Evolutionary conservation across 2,113 vertebrate species (phyloP).

Genomic region (Marmota monax): DNA sequence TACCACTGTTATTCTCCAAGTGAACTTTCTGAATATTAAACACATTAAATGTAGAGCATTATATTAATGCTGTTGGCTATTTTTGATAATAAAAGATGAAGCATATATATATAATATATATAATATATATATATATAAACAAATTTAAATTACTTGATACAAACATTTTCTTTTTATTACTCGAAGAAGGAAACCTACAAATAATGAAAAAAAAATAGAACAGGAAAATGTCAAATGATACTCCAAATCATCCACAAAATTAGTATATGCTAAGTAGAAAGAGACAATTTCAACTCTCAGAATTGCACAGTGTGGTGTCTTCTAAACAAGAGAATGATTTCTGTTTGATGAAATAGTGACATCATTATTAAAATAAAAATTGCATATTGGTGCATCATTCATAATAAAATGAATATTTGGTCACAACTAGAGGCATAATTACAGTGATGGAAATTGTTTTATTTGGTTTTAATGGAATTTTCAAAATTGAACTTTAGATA

Average conservation of each 20-base stretch:
- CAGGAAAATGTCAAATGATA: neutral
- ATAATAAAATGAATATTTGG: neutral
- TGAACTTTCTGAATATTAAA: slow-evolving; percentile 21
- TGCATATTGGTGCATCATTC: neutral
- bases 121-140: no score
- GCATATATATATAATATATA: neutral
- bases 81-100: slow-evolving; percentile 16
- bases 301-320: neutral
- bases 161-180: neutral
- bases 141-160: neutral
- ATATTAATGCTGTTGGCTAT: neutral
- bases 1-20: neutral
- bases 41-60: neutral
- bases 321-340: neutral
- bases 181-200: neutral
- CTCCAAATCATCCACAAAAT: neutral
- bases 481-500: neutral
- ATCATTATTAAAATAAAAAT: neutral
- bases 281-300: neutral
- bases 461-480: neutral
- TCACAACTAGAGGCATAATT: neutral
- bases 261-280: neutral
- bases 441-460: neutral
- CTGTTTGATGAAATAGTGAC: neutral
- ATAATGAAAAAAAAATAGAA: neutral